Percentiles rank a stretch among this genome's conserved stretches.
Evolutionary conservation across 2,113 vertebrate genomes (phyloP).

Genomic region (Centrocercus urophasianus): DNA sequence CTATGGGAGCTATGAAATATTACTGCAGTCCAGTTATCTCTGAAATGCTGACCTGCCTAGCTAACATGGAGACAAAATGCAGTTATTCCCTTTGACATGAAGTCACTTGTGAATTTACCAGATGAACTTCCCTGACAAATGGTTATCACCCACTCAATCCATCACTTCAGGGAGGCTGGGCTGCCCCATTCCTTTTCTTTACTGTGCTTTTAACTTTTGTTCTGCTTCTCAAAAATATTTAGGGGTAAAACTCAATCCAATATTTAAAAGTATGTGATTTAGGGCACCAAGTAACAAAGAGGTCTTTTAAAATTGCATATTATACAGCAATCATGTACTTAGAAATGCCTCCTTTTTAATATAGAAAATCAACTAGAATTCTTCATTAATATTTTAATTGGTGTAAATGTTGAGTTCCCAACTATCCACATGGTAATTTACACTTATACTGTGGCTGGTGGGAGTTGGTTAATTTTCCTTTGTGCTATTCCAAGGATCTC

Average conservation of each 20-base stretch:
- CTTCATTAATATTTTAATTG: conserved; percentile 64
- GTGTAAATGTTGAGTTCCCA: conserved; percentile 19
- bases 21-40: background rate
- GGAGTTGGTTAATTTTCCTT: conserved; percentile 55
- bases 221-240: conserved; percentile 25
- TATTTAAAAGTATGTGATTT: background rate
- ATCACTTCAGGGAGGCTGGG: conserved; percentile 29
- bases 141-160: conserved; percentile 34
- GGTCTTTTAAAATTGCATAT: background rate
- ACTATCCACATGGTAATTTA: conserved; percentile 47
- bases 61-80: conserved; percentile 11
- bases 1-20: conserved; percentile 12
- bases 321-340: background rate
- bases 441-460: conserved; percentile 8
- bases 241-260: background rate
- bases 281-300: background rate
- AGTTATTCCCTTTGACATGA: conserved; percentile 32
- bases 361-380: background rate
- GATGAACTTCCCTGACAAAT: conserved; percentile 58
- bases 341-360: conserved; percentile 13
- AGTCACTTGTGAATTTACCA: conserved; percentile 41
- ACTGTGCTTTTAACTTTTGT: conserved; percentile 15
- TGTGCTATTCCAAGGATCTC: conserved; percentile 46
- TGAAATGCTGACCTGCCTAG: conserved; percentile 26
- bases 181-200: background rate